Evolutionary conservation across 2,888 invertebrate species (phyloP).

Genomic region (Melipona beecheii): DNA sequence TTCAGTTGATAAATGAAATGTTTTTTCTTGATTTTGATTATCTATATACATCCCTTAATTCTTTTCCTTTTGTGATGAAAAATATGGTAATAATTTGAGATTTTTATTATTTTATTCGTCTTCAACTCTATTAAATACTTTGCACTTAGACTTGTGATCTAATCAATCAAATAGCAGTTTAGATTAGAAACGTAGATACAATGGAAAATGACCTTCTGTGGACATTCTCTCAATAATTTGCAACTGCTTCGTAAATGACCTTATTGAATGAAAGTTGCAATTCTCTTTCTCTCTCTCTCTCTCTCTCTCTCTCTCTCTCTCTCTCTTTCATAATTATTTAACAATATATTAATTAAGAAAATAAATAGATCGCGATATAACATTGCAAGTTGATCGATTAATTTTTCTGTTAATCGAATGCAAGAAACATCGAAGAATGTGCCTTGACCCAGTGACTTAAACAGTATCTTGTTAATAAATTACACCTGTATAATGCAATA

Average conservation of each 20-base stretch:
- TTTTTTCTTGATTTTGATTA: neutral
- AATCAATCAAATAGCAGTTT: neutral
- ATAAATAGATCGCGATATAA: neutral
- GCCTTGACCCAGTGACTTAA: neutral
- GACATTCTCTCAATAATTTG: constrained; percentile 46
- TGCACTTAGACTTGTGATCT: neutral
- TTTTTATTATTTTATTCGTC: neutral
- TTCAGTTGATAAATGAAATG: neutral
- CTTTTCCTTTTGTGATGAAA: neutral
- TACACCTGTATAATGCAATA: neutral
- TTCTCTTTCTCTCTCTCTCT: neutral
- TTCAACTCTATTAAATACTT: neutral
- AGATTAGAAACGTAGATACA: constrained; percentile 24
- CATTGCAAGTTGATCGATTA: neutral
- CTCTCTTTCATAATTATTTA: neutral
- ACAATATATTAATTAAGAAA: neutral
- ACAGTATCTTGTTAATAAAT: neutral
- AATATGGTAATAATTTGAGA: neutral
- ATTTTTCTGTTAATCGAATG: neutral
- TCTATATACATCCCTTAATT: neutral
- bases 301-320: neutral
- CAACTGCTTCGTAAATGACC: constrained; percentile 9
- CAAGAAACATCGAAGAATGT: neutral
- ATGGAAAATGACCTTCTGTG: constrained; percentile 45
- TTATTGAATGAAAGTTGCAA: neutral